Evolutionary conservation across 2,888 invertebrate genomes (phyloP), one percentile per base, ranked within the genome.

Genomic region (Drosophila fungiperda): DNA sequence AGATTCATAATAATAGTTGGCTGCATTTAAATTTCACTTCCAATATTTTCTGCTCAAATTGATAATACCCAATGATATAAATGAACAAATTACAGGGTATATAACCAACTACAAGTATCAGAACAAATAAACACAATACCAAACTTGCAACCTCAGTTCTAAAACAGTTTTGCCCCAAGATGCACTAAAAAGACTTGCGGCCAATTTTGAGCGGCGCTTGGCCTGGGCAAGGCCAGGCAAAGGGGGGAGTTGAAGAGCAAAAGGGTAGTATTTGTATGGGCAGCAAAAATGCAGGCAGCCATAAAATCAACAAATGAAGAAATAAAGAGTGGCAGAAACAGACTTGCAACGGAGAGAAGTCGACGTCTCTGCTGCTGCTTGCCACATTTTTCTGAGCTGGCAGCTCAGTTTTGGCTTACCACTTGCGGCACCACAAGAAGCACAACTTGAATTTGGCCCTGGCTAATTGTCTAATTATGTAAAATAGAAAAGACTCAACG

Each of bases 381-480:
- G 57, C 36, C 23, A 12, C 12, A 12, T 40, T 20, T n/a, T 23
- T 12, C 17, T 26, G 45, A 40, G 20, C 26, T 59, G 15, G 45
- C 23, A 8, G n/a, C 17, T 49, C 38, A 60, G 67, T 71, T 62
- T 78, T 45, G 62, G 50, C 42, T 61, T 58, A 53, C 58, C 57
- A 59, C 9, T 55, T n/a, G 32, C 2, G 42, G 26, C 48, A 4
- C 48, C 48, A 4, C 48, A 64, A 50, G 7, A 38, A 32, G 53
- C 32, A 29, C 26, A 54, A 26, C 26, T 55, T 29, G 8, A 38
- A 45, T 60, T 70, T 68, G 52, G 55, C 54, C 54, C 50, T 17
- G 49, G 63, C 65, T 72, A 78, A 78, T 78, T 76, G 78, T 76
- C 68, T 59, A 78, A 78, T 78, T 78, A 78, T 78, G 78, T 72